phyloP scores from a whole-genome alignment of 2,888 invertebrate species.

The Megamerina dolium region DNA sequence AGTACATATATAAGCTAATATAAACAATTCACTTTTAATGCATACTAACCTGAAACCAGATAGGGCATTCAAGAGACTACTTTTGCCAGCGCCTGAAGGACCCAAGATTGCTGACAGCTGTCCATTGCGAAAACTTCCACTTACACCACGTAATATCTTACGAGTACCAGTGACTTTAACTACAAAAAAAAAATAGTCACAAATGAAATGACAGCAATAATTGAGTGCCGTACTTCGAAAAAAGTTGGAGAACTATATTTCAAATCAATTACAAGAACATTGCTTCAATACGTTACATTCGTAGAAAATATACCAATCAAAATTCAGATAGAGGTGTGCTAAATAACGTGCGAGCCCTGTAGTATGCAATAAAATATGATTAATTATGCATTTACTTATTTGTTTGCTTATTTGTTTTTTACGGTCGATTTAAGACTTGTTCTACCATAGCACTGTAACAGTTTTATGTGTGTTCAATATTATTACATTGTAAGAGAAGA shows the following conservation, averaged over 20 bases:
- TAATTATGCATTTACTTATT: too few species aligned
- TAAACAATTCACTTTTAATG: neutral
- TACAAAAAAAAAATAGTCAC: slow-evolving; percentile 38
- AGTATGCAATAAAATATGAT: too few species aligned
- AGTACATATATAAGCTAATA: neutral
- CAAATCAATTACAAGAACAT: neutral
- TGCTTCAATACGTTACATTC: neutral
- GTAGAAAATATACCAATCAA: neutral
- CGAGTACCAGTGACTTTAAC: slow-evolving; percentile 52
- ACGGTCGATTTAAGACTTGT: too few species aligned
- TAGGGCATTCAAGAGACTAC: slow-evolving; percentile 68
- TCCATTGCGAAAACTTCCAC: slow-evolving; percentile 59
- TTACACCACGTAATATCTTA: slow-evolving; percentile 56
- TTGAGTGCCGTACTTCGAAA: neutral
- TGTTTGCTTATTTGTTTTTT: too few species aligned
- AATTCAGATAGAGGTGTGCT: too few species aligned
- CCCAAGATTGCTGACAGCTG: slow-evolving; percentile 64
- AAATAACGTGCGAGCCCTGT: too few species aligned
- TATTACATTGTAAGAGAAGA: too few species aligned
- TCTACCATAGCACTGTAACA: too few species aligned
- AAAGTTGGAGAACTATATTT: neutral
- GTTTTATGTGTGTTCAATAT: too few species aligned
- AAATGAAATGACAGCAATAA: slow-evolving; percentile 1
- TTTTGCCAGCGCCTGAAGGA: slow-evolving; percentile 69
- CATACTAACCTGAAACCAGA: slow-evolving; percentile 63